A percentile compares a stretch with the other conserved stretches of the same genome.
phyloP scores from a whole-genome alignment of 2,797 vertebrate genomes.

The Hippopotamyrus pictus region DNA sequence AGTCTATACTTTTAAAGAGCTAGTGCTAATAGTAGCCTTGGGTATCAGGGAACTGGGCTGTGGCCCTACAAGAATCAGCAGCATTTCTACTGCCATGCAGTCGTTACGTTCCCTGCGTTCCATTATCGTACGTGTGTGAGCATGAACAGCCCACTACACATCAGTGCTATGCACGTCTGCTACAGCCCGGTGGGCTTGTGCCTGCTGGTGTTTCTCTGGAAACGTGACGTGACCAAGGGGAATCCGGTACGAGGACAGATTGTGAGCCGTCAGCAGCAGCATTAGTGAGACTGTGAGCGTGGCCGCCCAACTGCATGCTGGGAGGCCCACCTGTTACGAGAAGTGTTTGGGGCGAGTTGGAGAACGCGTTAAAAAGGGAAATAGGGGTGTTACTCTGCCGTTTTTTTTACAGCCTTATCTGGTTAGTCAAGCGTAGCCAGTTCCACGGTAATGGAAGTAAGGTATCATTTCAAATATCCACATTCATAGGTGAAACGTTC shows the following conservation, averaged over 20 bases:
- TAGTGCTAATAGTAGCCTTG: neutral
- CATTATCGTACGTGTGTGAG: neutral
- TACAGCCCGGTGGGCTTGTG: conserved; percentile 41
- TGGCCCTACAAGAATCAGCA: neutral
- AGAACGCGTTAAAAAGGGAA: neutral
- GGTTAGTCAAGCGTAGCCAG: neutral
- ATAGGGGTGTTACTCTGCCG: neutral
- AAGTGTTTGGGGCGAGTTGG: neutral
- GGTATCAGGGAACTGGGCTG: neutral
- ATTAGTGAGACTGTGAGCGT: conserved; percentile 53
- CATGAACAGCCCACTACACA: conserved; percentile 35
- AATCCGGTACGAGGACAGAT: conserved; percentile 48
- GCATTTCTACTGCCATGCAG: neutral
- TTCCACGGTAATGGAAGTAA: neutral
- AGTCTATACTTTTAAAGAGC: neutral
- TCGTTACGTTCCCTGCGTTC: neutral
- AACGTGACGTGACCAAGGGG: conserved; percentile 45
- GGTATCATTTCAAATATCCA: neutral
- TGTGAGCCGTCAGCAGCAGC: conserved; percentile 49
- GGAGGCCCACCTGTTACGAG: conserved; percentile 52
- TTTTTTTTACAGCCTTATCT: neutral
- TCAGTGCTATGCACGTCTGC: conserved; percentile 42
- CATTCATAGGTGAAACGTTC: neutral
- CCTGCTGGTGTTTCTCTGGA: conserved; percentile 49
- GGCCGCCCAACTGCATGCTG: conserved; percentile 62